Conservation (phyloP, 2,797 vertebrate genomes). For the Anas georgica region DNA sequence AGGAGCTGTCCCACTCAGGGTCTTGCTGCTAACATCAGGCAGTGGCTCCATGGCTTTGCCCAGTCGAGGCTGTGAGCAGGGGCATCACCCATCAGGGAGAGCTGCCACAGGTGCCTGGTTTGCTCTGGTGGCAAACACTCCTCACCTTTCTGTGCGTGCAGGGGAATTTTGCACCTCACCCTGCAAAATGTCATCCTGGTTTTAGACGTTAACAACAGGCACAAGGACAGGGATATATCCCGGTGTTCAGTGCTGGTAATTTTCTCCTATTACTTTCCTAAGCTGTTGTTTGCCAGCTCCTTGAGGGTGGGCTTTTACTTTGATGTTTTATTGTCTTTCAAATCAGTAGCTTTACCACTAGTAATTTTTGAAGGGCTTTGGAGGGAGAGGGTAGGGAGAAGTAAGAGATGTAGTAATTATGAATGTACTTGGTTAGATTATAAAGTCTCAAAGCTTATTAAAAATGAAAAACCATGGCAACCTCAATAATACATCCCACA, state of each 20-base stretch:
- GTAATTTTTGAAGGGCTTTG: slow-evolving; percentile 36
- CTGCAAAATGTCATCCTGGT: not conserved
- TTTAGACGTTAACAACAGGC: not conserved
- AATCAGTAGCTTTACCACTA: slow-evolving; percentile 2
- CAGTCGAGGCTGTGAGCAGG: not conserved
- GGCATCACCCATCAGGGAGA: not conserved
- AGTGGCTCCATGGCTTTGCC: not conserved
- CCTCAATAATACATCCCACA: slow-evolving; percentile 70
- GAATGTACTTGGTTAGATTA: slow-evolving; percentile 68
- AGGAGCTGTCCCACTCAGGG: not conserved
- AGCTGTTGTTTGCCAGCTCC: slow-evolving; percentile 28
- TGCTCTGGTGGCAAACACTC: not conserved
- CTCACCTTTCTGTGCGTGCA: not conserved
- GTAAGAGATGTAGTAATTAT: slow-evolving; percentile 59
- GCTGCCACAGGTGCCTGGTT: not conserved
- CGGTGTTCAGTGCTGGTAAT: not conserved
- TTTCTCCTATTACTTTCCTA: slow-evolving; percentile 15
- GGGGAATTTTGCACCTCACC: not conserved
- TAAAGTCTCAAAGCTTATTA: slow-evolving; percentile 69
- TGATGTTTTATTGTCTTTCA: slow-evolving; percentile 28
- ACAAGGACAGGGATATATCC: not conserved
- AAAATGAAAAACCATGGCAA: slow-evolving; percentile 77
- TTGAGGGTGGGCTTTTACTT: slow-evolving; percentile 20
- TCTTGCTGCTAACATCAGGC: not conserved
- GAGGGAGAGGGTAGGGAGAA: not conserved